Evolutionary conservation across 2,888 invertebrate species (phyloP), one percentile per base, ranked within the genome.

Genomic region (Hirtodrosophila confusa): DNA sequence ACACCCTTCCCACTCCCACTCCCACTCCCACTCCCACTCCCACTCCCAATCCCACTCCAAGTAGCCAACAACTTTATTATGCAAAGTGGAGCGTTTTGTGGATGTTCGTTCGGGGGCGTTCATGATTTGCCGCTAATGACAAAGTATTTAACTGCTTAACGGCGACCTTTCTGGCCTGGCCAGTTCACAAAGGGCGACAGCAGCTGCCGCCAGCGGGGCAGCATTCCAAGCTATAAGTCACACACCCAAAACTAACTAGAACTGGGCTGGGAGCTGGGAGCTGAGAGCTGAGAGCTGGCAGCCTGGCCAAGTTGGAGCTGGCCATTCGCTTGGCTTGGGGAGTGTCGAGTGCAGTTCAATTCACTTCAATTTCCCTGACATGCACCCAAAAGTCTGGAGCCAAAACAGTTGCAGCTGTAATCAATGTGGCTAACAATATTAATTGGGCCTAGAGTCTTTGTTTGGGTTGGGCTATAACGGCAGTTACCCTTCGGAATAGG

Each of bases 121-220:
- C 86, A 79, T 79, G 84, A 86, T 79, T 78, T 72, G 57, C 60
- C 54, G 65, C 83, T 79, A 86, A 86, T 79, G 77, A 86, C 77
- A 72, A 68, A 77, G 55, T 72, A 68, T 72, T 75, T 70, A 78
- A 50, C 60, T 49, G 78, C 53, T 40, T 43, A 64, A 53, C 47
- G 40, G 39, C 45, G 12, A 27, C 51, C 45, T 40, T 47, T 43
- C 56, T 49, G 37, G 36, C 50, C 43, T 27, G 35, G 31, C 53
- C 35, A 44, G 37, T 27, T 17, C 31, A 45, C 44, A 61, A 66
- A 61, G 54, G 65, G 64, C 58, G 24, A 31, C 51, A 43, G 29
- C 35, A 35, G 37, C 41, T 24, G 49, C 41, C 23, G 39, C 17
- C 9, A 47, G 12, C 58, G 9, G 23, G 54, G 23, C 64, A 37